Percentiles rank a stretch among this genome's conserved stretches.
These are phyloP conservation scores for Acanthis flammea DNA, from an alignment of 2,797 vertebrate genomes.

Conservation along the genomic window DNA sequence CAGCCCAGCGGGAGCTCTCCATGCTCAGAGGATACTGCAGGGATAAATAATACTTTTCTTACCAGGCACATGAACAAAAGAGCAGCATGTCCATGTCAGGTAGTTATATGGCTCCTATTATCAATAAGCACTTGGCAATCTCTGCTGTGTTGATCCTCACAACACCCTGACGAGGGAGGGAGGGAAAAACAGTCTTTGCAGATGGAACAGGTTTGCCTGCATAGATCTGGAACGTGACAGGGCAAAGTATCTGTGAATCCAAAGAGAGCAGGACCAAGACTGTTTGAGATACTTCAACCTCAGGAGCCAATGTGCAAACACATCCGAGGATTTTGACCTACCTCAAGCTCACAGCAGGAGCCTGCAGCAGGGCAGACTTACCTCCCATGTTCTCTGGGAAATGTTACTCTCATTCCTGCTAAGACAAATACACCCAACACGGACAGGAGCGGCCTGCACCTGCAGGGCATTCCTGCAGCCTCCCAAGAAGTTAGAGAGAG, in stretches of 20 bases:
- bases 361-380: not conserved
- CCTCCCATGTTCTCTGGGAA: not conserved
- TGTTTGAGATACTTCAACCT: not conserved
- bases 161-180: not conserved
- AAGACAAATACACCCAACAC: not conserved
- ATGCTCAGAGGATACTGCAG: not conserved
- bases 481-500: not conserved
- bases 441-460: not conserved
- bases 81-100: not conserved
- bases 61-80: not conserved
- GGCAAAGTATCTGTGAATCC: not conserved
- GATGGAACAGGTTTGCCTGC: not conserved
- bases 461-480: not conserved
- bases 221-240: not conserved
- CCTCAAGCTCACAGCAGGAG: not conserved
- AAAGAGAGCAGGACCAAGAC: not conserved
- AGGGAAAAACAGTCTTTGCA: not conserved
- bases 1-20: not conserved
- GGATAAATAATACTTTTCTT: not conserved
- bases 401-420: not conserved
- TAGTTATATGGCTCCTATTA: not conserved
- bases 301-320: not conserved
- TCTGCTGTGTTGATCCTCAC: not conserved
- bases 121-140: not conserved
- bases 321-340: not conserved